phyloP scores from a whole-genome alignment of 1,140 invertebrate species.

The Drosophila tropicalis region DNA sequence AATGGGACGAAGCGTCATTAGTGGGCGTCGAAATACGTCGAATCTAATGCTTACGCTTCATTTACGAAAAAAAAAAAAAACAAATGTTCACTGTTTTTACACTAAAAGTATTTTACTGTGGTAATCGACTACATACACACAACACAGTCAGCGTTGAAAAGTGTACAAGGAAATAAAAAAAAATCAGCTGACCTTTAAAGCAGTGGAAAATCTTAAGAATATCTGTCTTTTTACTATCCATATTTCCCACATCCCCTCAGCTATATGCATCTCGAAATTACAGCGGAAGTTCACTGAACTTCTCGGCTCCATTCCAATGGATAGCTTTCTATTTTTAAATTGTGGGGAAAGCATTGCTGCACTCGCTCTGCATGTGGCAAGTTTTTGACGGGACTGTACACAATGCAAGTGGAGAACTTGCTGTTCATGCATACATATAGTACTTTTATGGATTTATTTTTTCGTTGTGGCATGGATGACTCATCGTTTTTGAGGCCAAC shows the following conservation, averaged over 20 bases:
- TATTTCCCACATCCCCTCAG: neutral
- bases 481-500: constrained; percentile 43
- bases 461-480: constrained; percentile 40
- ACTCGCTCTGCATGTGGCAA: constrained; percentile 16
- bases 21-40: constrained; percentile 54
- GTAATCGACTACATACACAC: constrained; percentile 37
- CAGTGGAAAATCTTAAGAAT: constrained; percentile 56
- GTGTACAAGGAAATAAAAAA: constrained; percentile 67
- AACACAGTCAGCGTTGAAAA: constrained; percentile 46
- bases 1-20: constrained; percentile 49
- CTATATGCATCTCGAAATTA: constrained; percentile 4
- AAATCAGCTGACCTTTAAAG: constrained; percentile 41
- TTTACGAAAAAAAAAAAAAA: neutral
- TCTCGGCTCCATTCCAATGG: neutral
- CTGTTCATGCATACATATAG: constrained; percentile 17
- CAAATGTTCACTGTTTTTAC: constrained; percentile 27
- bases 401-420: constrained; percentile 47
- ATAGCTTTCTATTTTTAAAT: constrained; percentile 6
- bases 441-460: constrained; percentile 24
- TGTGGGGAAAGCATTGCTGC: constrained; percentile 54
- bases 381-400: neutral
- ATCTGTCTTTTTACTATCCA: constrained; percentile 31
- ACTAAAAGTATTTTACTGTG: constrained; percentile 56
- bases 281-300: constrained; percentile 57
- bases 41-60: constrained; percentile 59